phyloP scores from a whole-genome alignment of 1,140 invertebrate genomes.

The Protaetia brevitarsis region DNA sequence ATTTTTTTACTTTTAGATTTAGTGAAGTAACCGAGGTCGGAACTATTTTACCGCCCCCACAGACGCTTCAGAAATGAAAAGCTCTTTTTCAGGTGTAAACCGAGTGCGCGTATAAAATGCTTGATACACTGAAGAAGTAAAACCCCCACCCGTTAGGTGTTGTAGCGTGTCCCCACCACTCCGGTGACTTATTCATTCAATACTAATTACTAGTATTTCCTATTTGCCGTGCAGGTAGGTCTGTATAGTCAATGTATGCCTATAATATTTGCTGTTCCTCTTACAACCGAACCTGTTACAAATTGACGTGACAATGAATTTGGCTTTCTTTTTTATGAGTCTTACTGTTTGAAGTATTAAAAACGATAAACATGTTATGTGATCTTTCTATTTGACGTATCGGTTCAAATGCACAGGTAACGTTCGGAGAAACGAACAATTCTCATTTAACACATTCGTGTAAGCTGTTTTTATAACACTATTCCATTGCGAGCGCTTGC shows the following conservation, averaged over 20 bases:
- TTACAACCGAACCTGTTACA: slow-evolving; percentile 15
- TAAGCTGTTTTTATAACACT: no score
- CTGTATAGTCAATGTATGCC: neutral
- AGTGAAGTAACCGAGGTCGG: neutral
- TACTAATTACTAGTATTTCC: slow-evolving; percentile 18
- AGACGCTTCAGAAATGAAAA: slow-evolving; percentile 3
- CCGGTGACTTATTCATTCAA: slow-evolving; percentile 1
- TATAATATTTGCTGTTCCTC: neutral
- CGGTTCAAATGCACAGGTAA: no score
- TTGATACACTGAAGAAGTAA: slow-evolving; percentile 18
- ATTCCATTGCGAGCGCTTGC: no score
- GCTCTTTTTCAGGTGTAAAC: slow-evolving; percentile 16
- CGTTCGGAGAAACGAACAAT: no score
- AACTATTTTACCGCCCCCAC: neutral
- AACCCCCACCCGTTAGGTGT: slow-evolving; percentile 2
- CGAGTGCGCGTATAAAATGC: slow-evolving; percentile 7
- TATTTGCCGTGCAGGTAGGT: slow-evolving; percentile 2
- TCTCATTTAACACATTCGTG: no score
- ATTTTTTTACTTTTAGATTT: neutral
- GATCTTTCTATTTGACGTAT: no score
- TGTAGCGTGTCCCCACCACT: slow-evolving; percentile 10
- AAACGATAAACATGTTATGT: neutral
- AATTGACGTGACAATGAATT: neutral
- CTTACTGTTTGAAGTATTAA: neutral
- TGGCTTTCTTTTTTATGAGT: slow-evolving; percentile 6